Evolutionary conservation across 2,113 vertebrate genomes (phyloP), one percentile per base, ranked within the genome.

Genomic region (Amia ocellicauda): DNA sequence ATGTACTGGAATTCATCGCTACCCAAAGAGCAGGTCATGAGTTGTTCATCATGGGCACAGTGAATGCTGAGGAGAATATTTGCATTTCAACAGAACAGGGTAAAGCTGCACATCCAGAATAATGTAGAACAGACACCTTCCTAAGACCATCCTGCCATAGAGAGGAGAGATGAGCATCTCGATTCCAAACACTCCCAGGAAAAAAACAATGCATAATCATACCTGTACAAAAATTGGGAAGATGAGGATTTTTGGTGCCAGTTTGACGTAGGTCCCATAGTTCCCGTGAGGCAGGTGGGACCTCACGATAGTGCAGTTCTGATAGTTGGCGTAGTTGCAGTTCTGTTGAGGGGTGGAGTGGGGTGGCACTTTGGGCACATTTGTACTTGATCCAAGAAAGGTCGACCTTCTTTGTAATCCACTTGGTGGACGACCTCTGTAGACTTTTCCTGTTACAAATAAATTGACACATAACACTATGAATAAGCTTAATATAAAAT

Each of bases 161-260:
- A n/a, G n/a, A n/a, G n/a, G n/a, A n/a, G n/a, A n/a, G n/a, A n/a
- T n/a, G n/a, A n/a, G n/a, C n/a, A n/a, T n/a, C n/a, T n/a, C n/a
- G n/a, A n/a, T n/a, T n/a, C n/a, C n/a, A n/a, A n/a, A n/a, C n/a
- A n/a, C n/a, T n/a, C n/a, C n/a, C n/a, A n/a, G n/a, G n/a, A n/a
- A n/a, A n/a, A n/a, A n/a, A n/a, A n/a, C n/a, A n/a, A n/a, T n/a
- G n/a, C n/a, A n/a, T n/a, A n/a, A n/a, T 47, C 85, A 84, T 57
- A 96, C 95, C 92, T 97, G 95, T 41, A 98, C 95, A 11, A 95
- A 98, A 66, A 98, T 85, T 0, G 95, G 95, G 78, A 98, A 98
- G 62, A 98, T 94, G 53, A 98, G 89, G 68, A 95, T 91, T 50
- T 95, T 98, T 66, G 95, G 94, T 1, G 92, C 90, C 80, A 92